Evolutionary conservation across 1,140 invertebrate genomes (phyloP).

Genomic region (Dreissena rostriformis): DNA sequence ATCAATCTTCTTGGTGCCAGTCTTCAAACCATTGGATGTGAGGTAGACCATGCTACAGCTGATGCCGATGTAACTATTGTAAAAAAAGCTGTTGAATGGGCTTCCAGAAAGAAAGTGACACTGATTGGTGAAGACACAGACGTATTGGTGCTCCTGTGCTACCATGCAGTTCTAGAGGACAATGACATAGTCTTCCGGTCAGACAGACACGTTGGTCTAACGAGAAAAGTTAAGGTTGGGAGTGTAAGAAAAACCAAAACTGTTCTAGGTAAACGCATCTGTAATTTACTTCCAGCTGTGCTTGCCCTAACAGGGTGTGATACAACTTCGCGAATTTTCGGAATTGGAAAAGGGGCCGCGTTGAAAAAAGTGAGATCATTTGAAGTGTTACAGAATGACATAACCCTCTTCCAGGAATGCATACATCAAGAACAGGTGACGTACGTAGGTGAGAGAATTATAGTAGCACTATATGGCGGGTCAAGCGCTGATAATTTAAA

Average conservation of each 20-base stretch:
- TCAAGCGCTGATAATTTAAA: not conserved
- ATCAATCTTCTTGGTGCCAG: slow-evolving; percentile 1
- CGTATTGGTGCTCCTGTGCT: slow-evolving; percentile 23
- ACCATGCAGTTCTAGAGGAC: not conserved
- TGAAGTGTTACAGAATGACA: slow-evolving; percentile 21
- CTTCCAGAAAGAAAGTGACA: not conserved
- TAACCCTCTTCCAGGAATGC: not conserved
- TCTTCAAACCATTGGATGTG: not conserved
- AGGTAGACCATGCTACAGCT: not conserved
- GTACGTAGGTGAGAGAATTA: slow-evolving; percentile 25
- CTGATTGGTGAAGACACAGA: slow-evolving; percentile 44
- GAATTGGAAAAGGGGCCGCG: too few relatives aligned
- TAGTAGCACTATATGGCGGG: slow-evolving; percentile 29
- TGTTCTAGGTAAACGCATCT: not conserved
- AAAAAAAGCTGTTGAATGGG: not conserved
- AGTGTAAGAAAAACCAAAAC: slow-evolving; percentile 23
- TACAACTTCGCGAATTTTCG: slow-evolving; percentile 46
- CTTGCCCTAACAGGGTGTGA: slow-evolving; percentile 59
- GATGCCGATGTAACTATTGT: slow-evolving; percentile 30
- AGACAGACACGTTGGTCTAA: slow-evolving; percentile 1
- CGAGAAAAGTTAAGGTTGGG: slow-evolving; percentile 25
- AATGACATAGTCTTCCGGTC: slow-evolving; percentile 17
- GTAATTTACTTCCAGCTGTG: slow-evolving; percentile 2
- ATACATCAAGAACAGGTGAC: not conserved
- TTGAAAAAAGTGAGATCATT: too few relatives aligned